Base-by-base conservation (phyloP, 2,888 invertebrate genomes). In the Hemicrepidius hirtus region DNA sequence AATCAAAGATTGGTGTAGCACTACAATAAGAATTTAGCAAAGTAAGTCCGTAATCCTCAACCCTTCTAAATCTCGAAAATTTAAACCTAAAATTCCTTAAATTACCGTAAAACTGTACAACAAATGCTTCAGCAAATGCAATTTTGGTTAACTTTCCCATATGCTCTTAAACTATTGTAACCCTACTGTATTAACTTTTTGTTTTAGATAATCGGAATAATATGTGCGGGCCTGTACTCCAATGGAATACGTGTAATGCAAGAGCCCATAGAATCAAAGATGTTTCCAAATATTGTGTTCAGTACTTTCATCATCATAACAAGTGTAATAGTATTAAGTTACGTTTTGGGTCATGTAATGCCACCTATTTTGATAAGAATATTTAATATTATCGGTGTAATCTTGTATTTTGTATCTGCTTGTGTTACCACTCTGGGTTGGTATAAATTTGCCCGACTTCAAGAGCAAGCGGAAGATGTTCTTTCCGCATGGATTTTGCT, bases 241-340 rank as follows among this genome's bases (percentile, higher is more conserved):
- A 78, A 80, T 74, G 83, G 80, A 0, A 60, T 80, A 5, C 68
- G 74, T 16, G 44, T 80, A 4, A 77, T 81, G 20, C 35, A 73
- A 12, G 60, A 71, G 32, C 79, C 79, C 41, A 73, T 80, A 18
- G 79, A 78, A 18, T 75, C 80, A 1, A 64, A 79, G 68, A 80
- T 81, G 77, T 81, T 82, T 44, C 85, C 84, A 3, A 82, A 82
- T 64, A 79, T 84, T 1, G 84, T 83, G 3, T 82, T 80, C 71
- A 78, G 81, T 18, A 68, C 81, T 62, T 82, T 79, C 67, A 78
- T 84, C 20, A 82, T 84, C 63, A 82, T 84, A 32, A 82, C 81
- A 5, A 76, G 82, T 40, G 82, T 84, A 18, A 80, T 84, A 9
- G 76, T 82, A 2, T 73, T 84, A 40, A 82, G 84, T 74, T 82